Percentiles rank a stretch among this genome's conserved stretches.
These are phyloP conservation scores for Promerops cafer DNA, from an alignment of 2,113 vertebrate species.

Conservation along the genomic window DNA sequence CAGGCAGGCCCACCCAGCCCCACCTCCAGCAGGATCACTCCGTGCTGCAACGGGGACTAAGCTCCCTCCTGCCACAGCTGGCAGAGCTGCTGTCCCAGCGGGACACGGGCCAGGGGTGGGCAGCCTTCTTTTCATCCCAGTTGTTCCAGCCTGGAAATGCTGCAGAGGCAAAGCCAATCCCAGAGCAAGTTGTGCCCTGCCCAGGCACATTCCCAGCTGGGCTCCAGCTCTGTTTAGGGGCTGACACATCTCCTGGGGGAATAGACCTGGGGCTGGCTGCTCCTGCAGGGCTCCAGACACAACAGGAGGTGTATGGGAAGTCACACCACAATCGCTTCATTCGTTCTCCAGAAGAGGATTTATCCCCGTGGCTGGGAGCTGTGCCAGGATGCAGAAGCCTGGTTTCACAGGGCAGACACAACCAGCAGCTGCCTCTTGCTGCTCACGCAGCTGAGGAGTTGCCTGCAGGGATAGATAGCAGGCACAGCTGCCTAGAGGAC, in stretches of 20 bases:
- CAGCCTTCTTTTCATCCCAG: neutral
- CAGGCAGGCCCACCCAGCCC: neutral
- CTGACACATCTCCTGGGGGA: neutral
- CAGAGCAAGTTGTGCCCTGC: neutral
- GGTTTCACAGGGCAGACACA: neutral
- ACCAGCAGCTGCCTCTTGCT: neutral
- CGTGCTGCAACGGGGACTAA: accelerated
- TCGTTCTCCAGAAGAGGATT: neutral
- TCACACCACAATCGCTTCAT: neutral
- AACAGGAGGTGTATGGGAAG: neutral
- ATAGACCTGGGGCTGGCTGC: neutral
- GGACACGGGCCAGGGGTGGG: neutral
- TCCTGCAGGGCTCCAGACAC: neutral
- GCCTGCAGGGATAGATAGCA: neutral
- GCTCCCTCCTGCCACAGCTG: neutral
- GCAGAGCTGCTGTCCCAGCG: neutral
- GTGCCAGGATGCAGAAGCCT: neutral
- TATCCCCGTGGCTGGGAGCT: neutral
- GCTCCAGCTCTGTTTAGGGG: neutral
- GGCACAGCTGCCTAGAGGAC: neutral
- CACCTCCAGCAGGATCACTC: neutral
- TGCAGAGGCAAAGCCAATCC: neutral
- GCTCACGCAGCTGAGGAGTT: neutral
- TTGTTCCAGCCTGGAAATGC: neutral
- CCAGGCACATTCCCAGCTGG: neutral